phyloP scores from a whole-genome alignment of 2,113 vertebrate genomes.

The Amazona vittata region DNA sequence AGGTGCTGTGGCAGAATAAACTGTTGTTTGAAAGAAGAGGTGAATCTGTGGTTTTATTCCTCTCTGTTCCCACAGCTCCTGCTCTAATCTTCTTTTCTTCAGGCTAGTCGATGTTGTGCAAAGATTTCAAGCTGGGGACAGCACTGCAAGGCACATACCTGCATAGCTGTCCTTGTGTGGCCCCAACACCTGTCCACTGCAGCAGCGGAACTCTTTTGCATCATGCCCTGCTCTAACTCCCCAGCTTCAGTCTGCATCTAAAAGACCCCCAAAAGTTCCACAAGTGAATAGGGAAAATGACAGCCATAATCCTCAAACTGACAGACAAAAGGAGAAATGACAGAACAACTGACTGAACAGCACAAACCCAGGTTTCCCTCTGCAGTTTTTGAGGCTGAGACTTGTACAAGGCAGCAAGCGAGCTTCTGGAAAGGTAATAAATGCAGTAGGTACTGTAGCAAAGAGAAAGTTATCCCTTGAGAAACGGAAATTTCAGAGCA shows the following conservation, averaged over 20 bases:
- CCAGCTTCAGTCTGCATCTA: not conserved
- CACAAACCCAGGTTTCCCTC: not conserved
- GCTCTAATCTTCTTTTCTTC: not conserved
- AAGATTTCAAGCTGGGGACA: not conserved
- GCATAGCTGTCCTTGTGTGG: not conserved
- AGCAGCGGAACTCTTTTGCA: not conserved
- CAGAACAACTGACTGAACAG: not conserved
- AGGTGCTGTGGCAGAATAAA: not conserved
- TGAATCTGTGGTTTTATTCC: not conserved
- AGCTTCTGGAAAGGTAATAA: not conserved
- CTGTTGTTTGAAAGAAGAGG: not conserved
- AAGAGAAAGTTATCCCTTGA: not conserved
- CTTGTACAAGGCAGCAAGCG: not conserved
- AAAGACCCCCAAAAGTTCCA: not conserved
- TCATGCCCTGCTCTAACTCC: not conserved
- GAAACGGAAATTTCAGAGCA: not conserved
- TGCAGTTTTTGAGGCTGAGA: not conserved
- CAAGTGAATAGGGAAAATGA: not conserved
- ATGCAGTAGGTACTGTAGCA: not conserved
- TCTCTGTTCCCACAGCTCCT: not conserved
- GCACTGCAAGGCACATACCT: not conserved
- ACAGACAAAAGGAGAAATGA: not conserved
- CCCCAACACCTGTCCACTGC: not conserved
- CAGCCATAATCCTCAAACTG: not conserved
- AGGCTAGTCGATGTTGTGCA: fast-evolving